These are phyloP conservation scores for Cryptocheilus praepositus DNA, from an alignment of 2,888 invertebrate genomes.

Conservation along the genomic window DNA sequence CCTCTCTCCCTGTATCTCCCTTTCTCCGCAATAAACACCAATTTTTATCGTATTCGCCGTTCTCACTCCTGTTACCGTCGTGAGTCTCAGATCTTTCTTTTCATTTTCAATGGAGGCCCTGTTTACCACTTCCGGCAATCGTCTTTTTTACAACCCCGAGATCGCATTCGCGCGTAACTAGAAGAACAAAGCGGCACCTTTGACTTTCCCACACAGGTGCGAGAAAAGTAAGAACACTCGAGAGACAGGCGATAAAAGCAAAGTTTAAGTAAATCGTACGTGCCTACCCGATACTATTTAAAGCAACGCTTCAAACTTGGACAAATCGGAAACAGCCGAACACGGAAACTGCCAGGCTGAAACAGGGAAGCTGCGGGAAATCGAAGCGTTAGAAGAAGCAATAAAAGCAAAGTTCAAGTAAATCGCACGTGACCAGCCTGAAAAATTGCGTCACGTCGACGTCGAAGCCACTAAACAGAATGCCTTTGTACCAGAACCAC, in stretches of 20 bases:
- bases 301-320: not conserved
- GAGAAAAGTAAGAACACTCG: conserved; percentile 45
- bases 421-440: conserved; percentile 16
- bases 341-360: not conserved
- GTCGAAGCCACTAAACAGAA: too few relatives aligned
- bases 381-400: not conserved
- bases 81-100: conserved; percentile 4
- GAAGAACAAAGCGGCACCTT: conserved; percentile 23
- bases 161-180: conserved; percentile 26
- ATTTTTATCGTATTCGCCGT: conserved; percentile 30
- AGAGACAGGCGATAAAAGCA: conserved; percentile 58
- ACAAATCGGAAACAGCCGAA: not conserved
- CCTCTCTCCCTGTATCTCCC: conserved; percentile 29
- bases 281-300: conserved; percentile 23
- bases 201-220: conserved; percentile 26
- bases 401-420: conserved; percentile 20
- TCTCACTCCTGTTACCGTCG: conserved; percentile 14
- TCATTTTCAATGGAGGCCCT: conserved; percentile 16
- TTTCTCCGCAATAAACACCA: conserved; percentile 47
- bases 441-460: not conserved
- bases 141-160: conserved; percentile 54
- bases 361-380: not conserved
- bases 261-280: conserved; percentile 60
- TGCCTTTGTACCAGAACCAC: not conserved
- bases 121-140: conserved; percentile 51